Evolutionary conservation across 2,113 vertebrate species (phyloP).

Genomic region (Riparia riparia): DNA sequence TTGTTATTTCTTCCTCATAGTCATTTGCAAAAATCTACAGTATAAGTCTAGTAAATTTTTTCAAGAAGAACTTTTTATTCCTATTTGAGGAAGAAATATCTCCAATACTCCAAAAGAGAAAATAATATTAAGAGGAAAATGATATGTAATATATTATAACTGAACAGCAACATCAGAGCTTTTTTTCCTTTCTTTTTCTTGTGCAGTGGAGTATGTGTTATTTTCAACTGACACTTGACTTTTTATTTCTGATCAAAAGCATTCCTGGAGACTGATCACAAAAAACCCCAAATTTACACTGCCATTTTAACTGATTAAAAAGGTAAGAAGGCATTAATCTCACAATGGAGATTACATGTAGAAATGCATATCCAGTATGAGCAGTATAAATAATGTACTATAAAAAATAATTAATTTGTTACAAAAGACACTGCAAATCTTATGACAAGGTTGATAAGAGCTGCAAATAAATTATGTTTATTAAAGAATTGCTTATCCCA

Average conservation of each 20-base stretch:
- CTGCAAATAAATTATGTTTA: neutral
- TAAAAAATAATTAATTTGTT: neutral
- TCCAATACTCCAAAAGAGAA: neutral
- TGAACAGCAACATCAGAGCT: neutral
- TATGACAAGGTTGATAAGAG: neutral
- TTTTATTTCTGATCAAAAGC: neutral
- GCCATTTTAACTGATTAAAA: neutral
- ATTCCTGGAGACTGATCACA: neutral
- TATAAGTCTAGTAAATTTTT: neutral
- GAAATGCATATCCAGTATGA: neutral
- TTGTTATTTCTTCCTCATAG: neutral
- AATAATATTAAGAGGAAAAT: neutral
- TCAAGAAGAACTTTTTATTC: neutral
- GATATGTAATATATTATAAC: neutral
- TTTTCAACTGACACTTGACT: neutral
- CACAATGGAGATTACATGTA: neutral
- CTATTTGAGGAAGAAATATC: neutral
- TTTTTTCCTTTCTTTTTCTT: neutral
- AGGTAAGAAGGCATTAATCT: neutral
- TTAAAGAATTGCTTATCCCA: neutral
- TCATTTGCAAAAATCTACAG: neutral
- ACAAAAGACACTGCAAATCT: neutral
- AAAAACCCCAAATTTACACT: neutral
- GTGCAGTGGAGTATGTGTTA: neutral
- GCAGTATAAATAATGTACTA: neutral